Evolutionary conservation across 2,888 invertebrate genomes (phyloP).

Genomic region (Linnaemya vulpina): DNA sequence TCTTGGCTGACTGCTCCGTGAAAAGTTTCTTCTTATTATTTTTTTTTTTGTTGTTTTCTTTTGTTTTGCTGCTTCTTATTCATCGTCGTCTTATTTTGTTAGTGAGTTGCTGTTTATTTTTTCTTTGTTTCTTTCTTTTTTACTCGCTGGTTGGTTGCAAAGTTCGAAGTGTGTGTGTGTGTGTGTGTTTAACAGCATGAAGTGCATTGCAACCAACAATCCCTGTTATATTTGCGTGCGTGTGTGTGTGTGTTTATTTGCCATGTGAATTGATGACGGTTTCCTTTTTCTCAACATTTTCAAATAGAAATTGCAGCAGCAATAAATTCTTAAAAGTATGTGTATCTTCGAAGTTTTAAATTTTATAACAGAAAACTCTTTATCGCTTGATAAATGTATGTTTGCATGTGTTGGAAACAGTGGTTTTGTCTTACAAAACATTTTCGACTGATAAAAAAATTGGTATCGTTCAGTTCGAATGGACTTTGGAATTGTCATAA

Average conservation of each 20-base stretch:
- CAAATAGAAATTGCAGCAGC: constrained; percentile 79
- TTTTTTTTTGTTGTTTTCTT: not conserved
- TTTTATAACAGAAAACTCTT: constrained; percentile 72
- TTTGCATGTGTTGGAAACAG: constrained; percentile 26
- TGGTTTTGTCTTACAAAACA: constrained; percentile 16
- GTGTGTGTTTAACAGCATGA: constrained; percentile 33
- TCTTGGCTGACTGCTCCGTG: constrained; percentile 77
- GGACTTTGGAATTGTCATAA: too few relatives aligned
- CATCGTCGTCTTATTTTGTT: constrained; percentile 70
- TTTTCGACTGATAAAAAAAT: not conserved
- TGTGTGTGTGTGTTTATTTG: constrained; percentile 28
- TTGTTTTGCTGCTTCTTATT: constrained; percentile 49
- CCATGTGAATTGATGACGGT: constrained; percentile 61
- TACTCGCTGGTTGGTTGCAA: constrained; percentile 16
- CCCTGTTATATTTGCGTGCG: not conserved
- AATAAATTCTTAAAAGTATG: constrained; percentile 79
- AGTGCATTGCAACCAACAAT: constrained; percentile 53
- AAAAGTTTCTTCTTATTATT: constrained; percentile 73
- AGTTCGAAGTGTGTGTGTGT: constrained; percentile 29
- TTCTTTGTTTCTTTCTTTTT: constrained; percentile 15
- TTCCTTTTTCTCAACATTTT: constrained; percentile 61
- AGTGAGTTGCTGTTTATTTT: not conserved
- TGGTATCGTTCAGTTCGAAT: not conserved
- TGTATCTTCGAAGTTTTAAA: constrained; percentile 73
- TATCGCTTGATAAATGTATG: constrained; percentile 35